A percentile compares a stretch with the other conserved stretches of the same genome.
Evolutionary conservation across 2,113 vertebrate species (phyloP).

Genomic region (Passer montanus): DNA sequence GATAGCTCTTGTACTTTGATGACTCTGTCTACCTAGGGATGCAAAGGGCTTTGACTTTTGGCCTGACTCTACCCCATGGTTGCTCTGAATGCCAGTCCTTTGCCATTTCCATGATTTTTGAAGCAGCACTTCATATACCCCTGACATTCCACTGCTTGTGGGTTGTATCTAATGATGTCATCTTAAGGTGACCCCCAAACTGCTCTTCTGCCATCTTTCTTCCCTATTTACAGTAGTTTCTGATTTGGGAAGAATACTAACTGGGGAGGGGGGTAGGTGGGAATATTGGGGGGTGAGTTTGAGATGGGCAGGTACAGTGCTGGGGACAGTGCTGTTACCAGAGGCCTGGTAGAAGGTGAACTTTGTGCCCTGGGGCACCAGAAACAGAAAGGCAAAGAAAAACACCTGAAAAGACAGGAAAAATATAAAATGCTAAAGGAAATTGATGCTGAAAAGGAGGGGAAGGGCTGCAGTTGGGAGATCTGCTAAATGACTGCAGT

Average conservation of each 20-base stretch:
- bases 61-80: accelerated
- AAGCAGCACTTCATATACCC: accelerated
- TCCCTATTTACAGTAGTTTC: neutral
- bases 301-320: neutral
- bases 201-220: neutral
- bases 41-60: neutral
- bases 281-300: neutral
- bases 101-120: neutral
- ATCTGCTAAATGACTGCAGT: neutral
- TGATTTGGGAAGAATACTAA: neutral
- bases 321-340: neutral
- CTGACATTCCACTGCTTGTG: neutral
- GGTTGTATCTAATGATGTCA: neutral
- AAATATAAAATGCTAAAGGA: neutral
- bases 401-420: neutral
- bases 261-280: neutral
- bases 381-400: neutral
- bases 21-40: neutral
- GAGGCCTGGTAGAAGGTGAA: neutral
- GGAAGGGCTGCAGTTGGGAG: neutral
- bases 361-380: neutral
- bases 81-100: neutral
- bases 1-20: neutral
- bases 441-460: neutral
- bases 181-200: neutral